These are phyloP conservation scores for Clivina fossor DNA, from an alignment of 2,888 invertebrate genomes.

Conservation along the genomic window DNA sequence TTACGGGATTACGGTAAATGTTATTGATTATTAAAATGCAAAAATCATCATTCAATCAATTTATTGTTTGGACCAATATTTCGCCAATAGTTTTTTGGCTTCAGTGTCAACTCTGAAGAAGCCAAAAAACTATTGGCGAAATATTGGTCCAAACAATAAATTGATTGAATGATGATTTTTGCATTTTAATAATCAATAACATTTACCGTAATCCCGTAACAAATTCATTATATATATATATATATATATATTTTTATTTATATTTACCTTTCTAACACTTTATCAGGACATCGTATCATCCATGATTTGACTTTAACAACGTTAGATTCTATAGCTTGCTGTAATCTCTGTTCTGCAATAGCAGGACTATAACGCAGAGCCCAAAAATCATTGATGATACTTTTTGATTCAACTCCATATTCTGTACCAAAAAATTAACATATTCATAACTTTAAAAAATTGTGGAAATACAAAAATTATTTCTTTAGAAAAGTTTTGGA, in stretches of 20 bases:
- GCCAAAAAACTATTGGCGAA: no score
- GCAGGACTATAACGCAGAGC: conserved; percentile 50
- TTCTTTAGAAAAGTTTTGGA: conserved; percentile 32
- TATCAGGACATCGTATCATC: conserved; percentile 52
- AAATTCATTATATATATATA: no score
- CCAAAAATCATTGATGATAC: conserved; percentile 53
- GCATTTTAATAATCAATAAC: no score
- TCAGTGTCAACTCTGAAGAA: no score
- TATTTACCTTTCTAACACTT: conserved; percentile 49
- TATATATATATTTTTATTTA: conserved; percentile 6
- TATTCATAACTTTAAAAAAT: conserved; percentile 14
- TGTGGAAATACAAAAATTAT: conserved; percentile 20
- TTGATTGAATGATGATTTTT: no score
- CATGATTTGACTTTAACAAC: conserved; percentile 53
- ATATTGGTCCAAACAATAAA: no score
- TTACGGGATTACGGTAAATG: no score
- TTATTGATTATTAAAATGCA: no score
- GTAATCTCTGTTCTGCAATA: conserved; percentile 47
- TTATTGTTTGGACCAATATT: no score
- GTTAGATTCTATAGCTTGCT: conserved; percentile 47
- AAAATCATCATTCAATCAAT: no score
- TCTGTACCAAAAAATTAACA: conserved; percentile 45
- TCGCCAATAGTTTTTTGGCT: no score
- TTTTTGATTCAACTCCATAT: conserved; percentile 46
- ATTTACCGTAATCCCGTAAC: no score